These are phyloP conservation scores for Drosophila neonasuta DNA, from an alignment of 2,888 invertebrate genomes.

Conservation along the genomic window DNA sequence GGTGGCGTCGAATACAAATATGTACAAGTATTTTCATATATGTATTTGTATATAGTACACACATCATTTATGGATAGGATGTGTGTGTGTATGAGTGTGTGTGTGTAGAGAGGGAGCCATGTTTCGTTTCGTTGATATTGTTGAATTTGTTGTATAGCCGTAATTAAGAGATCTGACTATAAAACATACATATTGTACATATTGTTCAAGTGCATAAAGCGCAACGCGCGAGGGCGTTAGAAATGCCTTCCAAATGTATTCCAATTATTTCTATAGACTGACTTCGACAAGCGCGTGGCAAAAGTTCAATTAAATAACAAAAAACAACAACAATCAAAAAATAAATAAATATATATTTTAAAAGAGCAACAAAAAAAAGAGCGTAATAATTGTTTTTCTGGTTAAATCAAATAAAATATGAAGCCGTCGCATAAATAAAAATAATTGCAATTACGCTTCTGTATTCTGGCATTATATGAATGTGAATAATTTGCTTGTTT, in stretches of 20 bases:
- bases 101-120: slow-evolving; percentile 50
- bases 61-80: slow-evolving; percentile 50
- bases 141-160: slow-evolving; percentile 4
- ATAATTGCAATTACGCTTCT: slow-evolving; percentile 69
- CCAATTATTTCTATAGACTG: background rate
- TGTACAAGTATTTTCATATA: background rate
- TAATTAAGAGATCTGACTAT: slow-evolving; percentile 15
- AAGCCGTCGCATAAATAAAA: slow-evolving; percentile 63
- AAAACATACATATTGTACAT: background rate
- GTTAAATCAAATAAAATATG: slow-evolving; percentile 34
- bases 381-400: slow-evolving; percentile 26
- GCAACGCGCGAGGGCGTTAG: slow-evolving; percentile 57
- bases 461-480: slow-evolving; percentile 29
- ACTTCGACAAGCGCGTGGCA: slow-evolving; percentile 3
- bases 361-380: slow-evolving; percentile 7
- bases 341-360: slow-evolving; percentile 3
- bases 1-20: slow-evolving; percentile 61
- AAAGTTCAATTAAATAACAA: slow-evolving; percentile 29
- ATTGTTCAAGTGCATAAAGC: slow-evolving; percentile 47
- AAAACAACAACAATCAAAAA: slow-evolving; percentile 4
- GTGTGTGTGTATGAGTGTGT: slow-evolving; percentile 47
- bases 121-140: slow-evolving; percentile 30
- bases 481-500: slow-evolving; percentile 46
- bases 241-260: slow-evolving; percentile 15
- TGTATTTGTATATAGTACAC: slow-evolving; percentile 15